Percentiles rank a stretch among this genome's conserved stretches.
Conservation (phyloP, 2,888 invertebrate genomes). For the Phymatocera aterrima region DNA sequence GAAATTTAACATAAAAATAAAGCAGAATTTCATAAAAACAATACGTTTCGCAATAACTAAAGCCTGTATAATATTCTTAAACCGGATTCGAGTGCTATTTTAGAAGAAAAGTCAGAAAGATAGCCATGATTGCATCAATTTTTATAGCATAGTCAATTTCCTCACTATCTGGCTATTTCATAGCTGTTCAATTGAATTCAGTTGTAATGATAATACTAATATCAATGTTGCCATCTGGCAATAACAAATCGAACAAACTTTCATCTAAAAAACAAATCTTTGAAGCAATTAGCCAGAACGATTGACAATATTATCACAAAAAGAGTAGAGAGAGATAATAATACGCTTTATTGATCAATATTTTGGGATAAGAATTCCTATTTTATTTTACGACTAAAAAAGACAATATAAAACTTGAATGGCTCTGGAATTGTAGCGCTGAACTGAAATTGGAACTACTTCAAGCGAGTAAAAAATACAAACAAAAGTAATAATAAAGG, state of each 20-base stretch:
- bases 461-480: constrained; percentile 47
- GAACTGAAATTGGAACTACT: background rate
- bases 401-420: background rate
- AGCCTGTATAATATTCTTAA: background rate
- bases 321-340: background rate
- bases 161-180: background rate
- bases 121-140: background rate
- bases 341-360: background rate
- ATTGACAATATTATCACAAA: background rate
- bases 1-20: background rate
- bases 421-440: background rate
- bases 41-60: background rate
- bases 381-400: background rate
- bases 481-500: constrained; percentile 54
- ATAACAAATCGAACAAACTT: background rate
- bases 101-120: background rate
- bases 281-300: background rate
- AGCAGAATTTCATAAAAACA: background rate
- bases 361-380: background rate
- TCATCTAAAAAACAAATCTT: background rate
- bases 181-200: constrained; percentile 11
- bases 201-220: background rate
- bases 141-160: background rate
- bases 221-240: no score
- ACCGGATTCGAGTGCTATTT: background rate